Evolutionary conservation across 1,140 invertebrate genomes (phyloP).

Genomic region (Proales similis): DNA sequence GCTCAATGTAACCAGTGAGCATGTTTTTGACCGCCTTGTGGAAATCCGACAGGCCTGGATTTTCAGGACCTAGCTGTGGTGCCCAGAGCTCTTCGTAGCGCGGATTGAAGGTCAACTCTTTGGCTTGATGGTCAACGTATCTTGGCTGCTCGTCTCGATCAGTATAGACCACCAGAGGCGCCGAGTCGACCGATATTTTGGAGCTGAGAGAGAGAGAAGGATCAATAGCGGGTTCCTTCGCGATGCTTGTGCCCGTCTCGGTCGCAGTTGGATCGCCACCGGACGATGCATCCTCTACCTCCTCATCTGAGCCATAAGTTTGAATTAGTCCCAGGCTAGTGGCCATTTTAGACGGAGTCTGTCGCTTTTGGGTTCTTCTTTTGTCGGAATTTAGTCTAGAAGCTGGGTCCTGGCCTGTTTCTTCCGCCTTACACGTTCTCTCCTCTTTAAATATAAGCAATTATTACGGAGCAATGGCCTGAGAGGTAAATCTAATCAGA

Average conservation of each 20-base stretch:
- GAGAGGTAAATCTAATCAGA: no score
- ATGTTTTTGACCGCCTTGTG: conserved; percentile 76
- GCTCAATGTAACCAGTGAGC: conserved; percentile 85
- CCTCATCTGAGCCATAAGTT: conserved; percentile 2
- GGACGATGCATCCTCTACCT: not conserved
- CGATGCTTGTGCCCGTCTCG: not conserved
- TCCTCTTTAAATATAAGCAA: no score
- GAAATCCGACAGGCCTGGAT: conserved; percentile 66
- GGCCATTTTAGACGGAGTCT: conserved; percentile 6
- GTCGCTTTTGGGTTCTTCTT: no score
- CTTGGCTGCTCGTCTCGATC: conserved; percentile 27
- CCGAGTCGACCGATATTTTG: conserved; percentile 10
- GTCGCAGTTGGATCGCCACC: not conserved
- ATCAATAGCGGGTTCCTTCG: conserved; percentile 1
- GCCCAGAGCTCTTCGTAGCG: conserved; percentile 89
- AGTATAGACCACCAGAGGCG: conserved; percentile 19
- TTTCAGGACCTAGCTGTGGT: conserved; percentile 75
- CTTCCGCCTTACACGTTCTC: no score
- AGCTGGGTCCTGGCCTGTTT: no score
- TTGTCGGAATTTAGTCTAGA: no score
- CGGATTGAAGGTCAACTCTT: conserved; percentile 79
- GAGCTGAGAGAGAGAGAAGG: not conserved
- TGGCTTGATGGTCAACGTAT: not conserved
- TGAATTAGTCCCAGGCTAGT: conserved; percentile 2
- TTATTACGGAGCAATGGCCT: no score